Evolutionary conservation across 2,888 invertebrate species (phyloP).

Genomic region (Fabriciana adippe): DNA sequence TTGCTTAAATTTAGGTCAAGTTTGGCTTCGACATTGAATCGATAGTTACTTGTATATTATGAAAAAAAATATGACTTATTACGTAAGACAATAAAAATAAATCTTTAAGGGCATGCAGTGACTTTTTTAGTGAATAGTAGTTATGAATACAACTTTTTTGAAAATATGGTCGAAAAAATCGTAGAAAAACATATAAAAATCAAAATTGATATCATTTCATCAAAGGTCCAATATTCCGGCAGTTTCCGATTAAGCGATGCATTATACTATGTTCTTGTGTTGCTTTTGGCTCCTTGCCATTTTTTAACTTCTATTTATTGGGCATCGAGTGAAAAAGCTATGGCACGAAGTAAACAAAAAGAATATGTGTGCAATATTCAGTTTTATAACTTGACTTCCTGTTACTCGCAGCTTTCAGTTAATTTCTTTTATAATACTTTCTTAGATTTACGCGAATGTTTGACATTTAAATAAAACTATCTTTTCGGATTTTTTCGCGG

Average conservation of each 20-base stretch:
- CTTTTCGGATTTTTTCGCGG: too few species aligned
- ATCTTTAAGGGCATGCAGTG: neutral
- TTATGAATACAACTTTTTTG: too few species aligned
- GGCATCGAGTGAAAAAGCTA: neutral
- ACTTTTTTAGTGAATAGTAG: neutral
- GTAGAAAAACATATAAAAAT: neutral
- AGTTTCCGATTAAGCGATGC: conserved; percentile 25
- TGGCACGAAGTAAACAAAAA: neutral
- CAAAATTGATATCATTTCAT: too few species aligned
- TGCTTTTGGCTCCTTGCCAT: conserved; percentile 39
- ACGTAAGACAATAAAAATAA: too few species aligned
- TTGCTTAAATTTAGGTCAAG: too few species aligned
- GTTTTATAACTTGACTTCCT: neutral
- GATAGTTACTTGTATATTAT: too few species aligned
- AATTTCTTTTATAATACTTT: too few species aligned
- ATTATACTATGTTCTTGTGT: conserved; percentile 31
- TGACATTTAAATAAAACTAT: too few species aligned
- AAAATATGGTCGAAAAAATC: neutral
- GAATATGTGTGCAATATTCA: neutral
- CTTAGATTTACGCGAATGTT: too few species aligned
- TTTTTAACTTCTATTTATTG: conserved; percentile 18
- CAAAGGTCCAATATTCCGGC: conserved; percentile 9
- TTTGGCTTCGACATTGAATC: too few species aligned
- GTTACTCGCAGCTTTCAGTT: too few species aligned
- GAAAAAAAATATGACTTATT: too few species aligned